phyloP scores from a whole-genome alignment of 2,797 vertebrate species.

The Poeciliopsis infans region DNA sequence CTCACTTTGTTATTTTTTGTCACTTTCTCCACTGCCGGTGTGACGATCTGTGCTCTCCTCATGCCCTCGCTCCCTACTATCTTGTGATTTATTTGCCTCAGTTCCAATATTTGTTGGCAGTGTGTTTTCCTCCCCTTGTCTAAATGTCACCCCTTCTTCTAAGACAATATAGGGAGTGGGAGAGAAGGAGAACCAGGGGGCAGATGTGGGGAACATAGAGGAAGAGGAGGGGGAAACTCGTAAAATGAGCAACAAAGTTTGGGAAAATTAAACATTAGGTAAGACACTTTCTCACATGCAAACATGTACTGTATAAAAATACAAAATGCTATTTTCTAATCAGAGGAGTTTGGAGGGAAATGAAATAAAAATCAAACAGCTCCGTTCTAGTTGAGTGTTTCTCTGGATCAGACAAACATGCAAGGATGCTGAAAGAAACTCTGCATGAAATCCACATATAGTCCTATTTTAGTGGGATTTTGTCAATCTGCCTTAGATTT shows the following conservation, averaged over 20 bases:
- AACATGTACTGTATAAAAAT: conserved; percentile 7
- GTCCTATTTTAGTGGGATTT: conserved; percentile 15
- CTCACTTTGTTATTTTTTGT: conserved; percentile 44
- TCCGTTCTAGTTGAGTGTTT: conserved; percentile 9
- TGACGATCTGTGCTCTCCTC: conserved; percentile 41
- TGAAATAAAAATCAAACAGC: conserved; percentile 15
- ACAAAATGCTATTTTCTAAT: conserved; percentile 37
- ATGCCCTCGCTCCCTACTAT: conserved; percentile 52
- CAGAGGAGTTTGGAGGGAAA: conserved; percentile 4
- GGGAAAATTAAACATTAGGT: conserved; percentile 89
- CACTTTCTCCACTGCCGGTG: conserved; percentile 39
- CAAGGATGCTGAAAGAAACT: not conserved
- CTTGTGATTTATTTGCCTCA: conserved; percentile 85
- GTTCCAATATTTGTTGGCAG: conserved; percentile 87
- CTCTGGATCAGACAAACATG: conserved; percentile 12
- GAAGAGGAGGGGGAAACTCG: conserved; percentile 68
- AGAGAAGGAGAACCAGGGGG: conserved; percentile 76
- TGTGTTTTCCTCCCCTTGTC: conserved; percentile 86
- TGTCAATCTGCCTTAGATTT: not conserved
- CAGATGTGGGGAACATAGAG: conserved; percentile 64
- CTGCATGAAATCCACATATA: not conserved
- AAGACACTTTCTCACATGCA: conserved; percentile 74
- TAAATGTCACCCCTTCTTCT: conserved; percentile 88
- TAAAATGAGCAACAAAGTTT: conserved; percentile 88
- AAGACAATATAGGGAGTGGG: conserved; percentile 81